Base-by-base conservation (phyloP, 2,888 invertebrate genomes). In the Oeneis ivallda region DNA sequence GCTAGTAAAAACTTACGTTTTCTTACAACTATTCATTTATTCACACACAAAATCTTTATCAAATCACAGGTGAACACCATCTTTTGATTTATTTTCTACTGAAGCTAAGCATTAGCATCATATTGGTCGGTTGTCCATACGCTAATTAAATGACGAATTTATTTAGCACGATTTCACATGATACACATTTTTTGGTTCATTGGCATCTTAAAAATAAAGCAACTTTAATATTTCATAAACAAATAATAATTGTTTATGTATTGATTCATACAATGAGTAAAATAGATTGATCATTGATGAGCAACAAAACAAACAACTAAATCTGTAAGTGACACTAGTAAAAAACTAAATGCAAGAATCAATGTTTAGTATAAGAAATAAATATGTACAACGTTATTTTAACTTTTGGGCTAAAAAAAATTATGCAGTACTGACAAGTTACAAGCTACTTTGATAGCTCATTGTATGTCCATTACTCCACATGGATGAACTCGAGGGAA, bases 141-240 rank as follows among this genome's bases (percentile, higher is more conserved):
- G 86, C 80, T 87, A 89, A 89, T 87, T 83, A 78, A 57, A 61
- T 57, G 73, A 79, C 78, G 79, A 86, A 86, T 85, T 82, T 79
- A 79, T 78, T 76, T 76, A 57, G 76, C 89, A 89, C 89, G 89
- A 87, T 67, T 79, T 75, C 71, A 61, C 76, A 75, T 76, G 54
- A 75, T 85, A 86, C 85, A 84, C 84, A 58, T 2, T 52, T 10
- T 32, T 45, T 54, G 45, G 45, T n/a, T n/a, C n/a, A 32, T 52
- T 50, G 17, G 41, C 10, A 10, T 8, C 56, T 41, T 56, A 19
- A 52, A n/a, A 7, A 52, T 47, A 47, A 15, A 47, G 17, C 17
- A 47, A 5, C 2, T 34, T 34, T 34, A 5, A 34, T 34, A 5
- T n/a, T n/a, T n/a, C 26, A 26, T 26, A 26, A 26, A 26, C 5